Base-by-base conservation (phyloP, 2,797 vertebrate genomes). In the Nyctalus aviator region DNA sequence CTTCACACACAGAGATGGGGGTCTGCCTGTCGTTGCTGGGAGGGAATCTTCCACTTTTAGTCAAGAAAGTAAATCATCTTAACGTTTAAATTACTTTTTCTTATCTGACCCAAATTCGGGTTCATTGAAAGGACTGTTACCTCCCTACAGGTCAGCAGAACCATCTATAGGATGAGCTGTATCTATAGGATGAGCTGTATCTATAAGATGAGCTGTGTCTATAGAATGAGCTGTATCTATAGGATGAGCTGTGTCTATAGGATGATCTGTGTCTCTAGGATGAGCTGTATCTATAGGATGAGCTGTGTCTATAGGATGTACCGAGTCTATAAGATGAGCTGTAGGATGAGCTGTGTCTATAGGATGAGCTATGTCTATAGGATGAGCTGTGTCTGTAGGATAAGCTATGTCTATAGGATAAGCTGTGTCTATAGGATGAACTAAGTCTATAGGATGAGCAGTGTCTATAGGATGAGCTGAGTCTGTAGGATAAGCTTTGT, bases 21-120 rank as follows among this genome's bases (percentile, higher is more conserved):
- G 1, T 41, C 14, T 46, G 32, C 0, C 0, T 41, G 11, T 91
- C 83, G 12, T 69, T 2, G 8, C 32, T 50, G 25, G 44, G 4
- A 27, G 20, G 5, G 1, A 15, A n/a, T 11, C 3, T 77, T 88
- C 57, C 84, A 12, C 32, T 77, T 87, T 89, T 2, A 75, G 27
- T 91, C 37, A 93, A 89, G 62, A 79, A 85, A 75, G 2, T 90
- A 81, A 55, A 53, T 4, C 7, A 50, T 62, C 81, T 71, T 66
- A 44, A 81, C 17, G 64, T 73, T 86, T 62, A 66, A 50, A n/a
- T 89, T 62, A 13, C 23, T 18, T 32, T 55, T 86, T 91, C 35
- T 64, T 55, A 27, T 82, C n/a, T 85, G 50, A 76, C 25, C 13
- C 18, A 35, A 48, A 87, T 48, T 50, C 10, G 1, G 41, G 73